These are phyloP conservation scores for Embiotoca jacksoni DNA, from an alignment of 2,113 vertebrate species.

Conservation along the genomic window DNA sequence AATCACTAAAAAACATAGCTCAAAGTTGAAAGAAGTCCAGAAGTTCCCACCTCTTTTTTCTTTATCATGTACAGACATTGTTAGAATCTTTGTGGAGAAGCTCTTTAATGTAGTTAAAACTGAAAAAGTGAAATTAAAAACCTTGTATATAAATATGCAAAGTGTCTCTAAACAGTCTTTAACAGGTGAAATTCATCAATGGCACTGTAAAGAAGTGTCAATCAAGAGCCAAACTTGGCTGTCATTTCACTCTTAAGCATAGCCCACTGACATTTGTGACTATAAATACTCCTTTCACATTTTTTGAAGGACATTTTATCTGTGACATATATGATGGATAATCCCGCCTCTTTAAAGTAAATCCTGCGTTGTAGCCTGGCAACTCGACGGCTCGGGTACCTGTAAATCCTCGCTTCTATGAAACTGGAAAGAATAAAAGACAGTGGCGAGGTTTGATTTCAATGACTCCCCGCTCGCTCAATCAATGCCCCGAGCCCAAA, in stretches of 20 bases:
- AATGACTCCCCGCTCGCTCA: slow-evolving; percentile 48
- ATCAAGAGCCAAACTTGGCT: too few relatives aligned
- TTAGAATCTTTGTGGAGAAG: too few relatives aligned
- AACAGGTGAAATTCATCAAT: too few relatives aligned
- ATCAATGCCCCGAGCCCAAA: slow-evolving; percentile 60
- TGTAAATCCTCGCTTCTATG: slow-evolving; percentile 42
- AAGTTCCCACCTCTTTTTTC: too few relatives aligned
- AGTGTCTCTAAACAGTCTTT: too few relatives aligned
- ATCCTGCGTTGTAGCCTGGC: slow-evolving; percentile 39
- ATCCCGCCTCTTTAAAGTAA: slow-evolving; percentile 45
- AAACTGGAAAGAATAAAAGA: slow-evolving; percentile 52
- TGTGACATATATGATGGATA: slow-evolving; percentile 27
- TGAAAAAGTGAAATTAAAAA: too few relatives aligned
- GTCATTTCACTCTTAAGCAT: slow-evolving; percentile 8
- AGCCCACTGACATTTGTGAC: slow-evolving; percentile 4
- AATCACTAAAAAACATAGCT: too few relatives aligned
- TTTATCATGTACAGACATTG: too few relatives aligned
- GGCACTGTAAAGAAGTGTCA: too few relatives aligned
- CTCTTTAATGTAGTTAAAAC: too few relatives aligned
- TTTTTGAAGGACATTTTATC: slow-evolving; percentile 40
- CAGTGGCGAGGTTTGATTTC: slow-evolving; percentile 67
- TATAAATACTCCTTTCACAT: slow-evolving; percentile 25
- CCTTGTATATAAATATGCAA: too few relatives aligned
- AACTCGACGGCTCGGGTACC: slow-evolving; percentile 29
- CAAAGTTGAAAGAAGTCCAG: too few relatives aligned